These are phyloP conservation scores for Drosophila limbata DNA, from an alignment of 2,888 invertebrate species.

Conservation along the genomic window DNA sequence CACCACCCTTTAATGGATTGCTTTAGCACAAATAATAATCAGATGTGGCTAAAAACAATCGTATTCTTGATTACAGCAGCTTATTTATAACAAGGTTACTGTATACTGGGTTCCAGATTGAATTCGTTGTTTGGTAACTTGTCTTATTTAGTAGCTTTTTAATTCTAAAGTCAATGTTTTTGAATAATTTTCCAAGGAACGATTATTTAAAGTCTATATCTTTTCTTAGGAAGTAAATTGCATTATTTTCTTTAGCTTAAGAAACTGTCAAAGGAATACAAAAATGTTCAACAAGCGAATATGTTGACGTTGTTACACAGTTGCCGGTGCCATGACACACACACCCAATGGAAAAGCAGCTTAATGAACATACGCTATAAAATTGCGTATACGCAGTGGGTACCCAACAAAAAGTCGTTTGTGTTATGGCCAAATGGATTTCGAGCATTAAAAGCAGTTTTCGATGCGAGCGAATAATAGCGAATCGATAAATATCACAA, in stretches of 20 bases:
- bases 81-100: too few species aligned
- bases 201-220: too few species aligned
- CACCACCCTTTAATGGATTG: conserved; percentile 17
- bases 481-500: conserved; percentile 63
- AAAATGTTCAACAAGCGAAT: conserved; percentile 9
- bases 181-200: too few species aligned
- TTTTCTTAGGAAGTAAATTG: too few species aligned
- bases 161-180: too few species aligned
- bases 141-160: too few species aligned
- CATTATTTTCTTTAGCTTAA: neutral
- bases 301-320: conserved; percentile 5
- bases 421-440: conserved; percentile 52
- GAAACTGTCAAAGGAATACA: conserved; percentile 6
- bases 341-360: conserved; percentile 24
- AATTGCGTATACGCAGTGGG: conserved; percentile 53
- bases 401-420: conserved; percentile 9
- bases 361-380: conserved; percentile 46
- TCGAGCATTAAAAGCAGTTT: conserved; percentile 66
- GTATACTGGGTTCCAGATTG: too few species aligned
- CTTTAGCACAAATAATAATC: neutral
- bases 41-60: too few species aligned
- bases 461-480: conserved; percentile 37
- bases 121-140: too few species aligned
- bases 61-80: too few species aligned
- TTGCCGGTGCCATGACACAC: neutral